Evolutionary conservation across 2,888 invertebrate species (phyloP), one percentile per base, ranked within the genome.

Genomic region (Dryobota labecula): DNA sequence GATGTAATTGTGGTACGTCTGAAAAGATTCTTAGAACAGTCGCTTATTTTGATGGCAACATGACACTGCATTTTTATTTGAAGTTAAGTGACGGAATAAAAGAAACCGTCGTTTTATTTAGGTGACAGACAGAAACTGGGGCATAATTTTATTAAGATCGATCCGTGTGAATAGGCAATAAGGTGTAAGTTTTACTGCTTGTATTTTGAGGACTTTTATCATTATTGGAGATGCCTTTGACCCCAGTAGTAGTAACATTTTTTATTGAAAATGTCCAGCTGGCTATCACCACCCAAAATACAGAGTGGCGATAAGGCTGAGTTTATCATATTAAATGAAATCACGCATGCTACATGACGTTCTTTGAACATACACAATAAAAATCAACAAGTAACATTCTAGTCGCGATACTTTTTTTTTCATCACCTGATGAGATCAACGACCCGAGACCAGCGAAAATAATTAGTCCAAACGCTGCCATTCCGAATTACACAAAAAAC

Each of bases 41-140:
- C 27, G 51, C 54, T 70, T 74, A 71, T 71, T 65, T 72, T 24
- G 41, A 67, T 65, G 38, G 20, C 53, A 69, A 66, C 58, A 74
- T 54, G 61, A 62, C 54, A 65, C 51, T 68, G 73, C 67, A 72
- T 73, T 76, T 36, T 79, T 65, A 66, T 76, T 73, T 68, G 62
- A 68, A 63, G 36, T 54, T 41, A 73, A 75, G 75, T 73, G 78
- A 82, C 63, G 43, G 49, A 64, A 73, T n/a, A 70, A 76, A 73
- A 64, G 69, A 68, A 74, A 71, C 67, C 30, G 38, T 41, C 57
- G 53, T 67, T 71, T 76, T 62, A 65, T 67, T 75, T 62, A 38
- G 27, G 27, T 30, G 58, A 63, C 62, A 70, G 45, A 36, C 7
- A 36, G 27, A 56, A 62, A 65, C 13, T n/a, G 30, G n/a, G 47